Evolutionary conservation across 2,113 vertebrate genomes (phyloP).

Genomic region (Oreochromis spilurus): DNA sequence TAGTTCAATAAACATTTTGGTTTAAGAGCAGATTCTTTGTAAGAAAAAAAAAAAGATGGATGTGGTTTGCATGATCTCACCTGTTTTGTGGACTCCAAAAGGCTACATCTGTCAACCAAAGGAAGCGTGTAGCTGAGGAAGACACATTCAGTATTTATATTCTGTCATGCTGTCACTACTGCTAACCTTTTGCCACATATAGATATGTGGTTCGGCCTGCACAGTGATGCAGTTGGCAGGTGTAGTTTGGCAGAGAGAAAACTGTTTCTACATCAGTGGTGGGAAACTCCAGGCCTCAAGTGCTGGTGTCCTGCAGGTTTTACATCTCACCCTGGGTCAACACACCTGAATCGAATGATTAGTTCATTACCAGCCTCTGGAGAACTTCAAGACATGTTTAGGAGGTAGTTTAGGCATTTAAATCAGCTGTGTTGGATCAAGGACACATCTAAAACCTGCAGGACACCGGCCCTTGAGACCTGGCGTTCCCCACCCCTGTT

Average conservation of each 20-base stretch:
- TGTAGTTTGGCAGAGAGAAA: background rate
- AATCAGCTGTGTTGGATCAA: background rate
- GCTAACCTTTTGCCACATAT: background rate
- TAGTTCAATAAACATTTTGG: background rate
- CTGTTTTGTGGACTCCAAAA: background rate
- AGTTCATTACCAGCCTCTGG: background rate
- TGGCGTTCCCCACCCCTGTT: background rate
- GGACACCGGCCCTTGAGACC: background rate
- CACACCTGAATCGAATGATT: background rate
- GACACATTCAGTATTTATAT: background rate
- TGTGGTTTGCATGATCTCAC: background rate
- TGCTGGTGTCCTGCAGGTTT: background rate
- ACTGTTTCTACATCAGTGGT: background rate
- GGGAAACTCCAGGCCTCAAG: background rate
- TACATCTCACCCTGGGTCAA: background rate
- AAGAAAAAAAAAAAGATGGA: background rate
- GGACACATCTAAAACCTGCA: background rate
- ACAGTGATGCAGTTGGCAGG: background rate
- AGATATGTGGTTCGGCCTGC: background rate
- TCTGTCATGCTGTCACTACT: background rate
- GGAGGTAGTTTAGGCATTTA: background rate
- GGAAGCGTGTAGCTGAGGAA: background rate
- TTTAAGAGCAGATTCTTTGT: background rate
- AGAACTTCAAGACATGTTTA: background rate
- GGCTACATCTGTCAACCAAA: background rate